Conservation (phyloP, 2,113 vertebrate genomes). For the Dendrocopos noguchii region DNA sequence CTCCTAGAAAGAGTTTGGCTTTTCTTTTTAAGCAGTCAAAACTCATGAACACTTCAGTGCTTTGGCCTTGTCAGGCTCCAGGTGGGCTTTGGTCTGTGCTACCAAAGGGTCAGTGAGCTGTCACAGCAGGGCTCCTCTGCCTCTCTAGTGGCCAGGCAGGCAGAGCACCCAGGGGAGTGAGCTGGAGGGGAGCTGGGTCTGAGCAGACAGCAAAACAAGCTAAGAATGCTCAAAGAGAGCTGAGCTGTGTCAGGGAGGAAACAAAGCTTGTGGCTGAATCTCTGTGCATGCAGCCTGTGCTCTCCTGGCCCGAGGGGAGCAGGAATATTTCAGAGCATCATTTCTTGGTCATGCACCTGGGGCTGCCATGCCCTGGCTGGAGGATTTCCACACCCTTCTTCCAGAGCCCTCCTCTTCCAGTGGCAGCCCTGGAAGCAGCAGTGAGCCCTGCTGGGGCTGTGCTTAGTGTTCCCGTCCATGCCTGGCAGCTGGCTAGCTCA, state of each 20-base stretch:
- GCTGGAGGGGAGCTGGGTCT: background rate
- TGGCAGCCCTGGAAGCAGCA: rapidly evolving
- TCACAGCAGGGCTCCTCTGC: background rate
- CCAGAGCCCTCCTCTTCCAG: rapidly evolving
- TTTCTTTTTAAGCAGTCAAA: background rate
- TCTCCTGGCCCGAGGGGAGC: background rate
- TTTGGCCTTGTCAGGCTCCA: background rate
- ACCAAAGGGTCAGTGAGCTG: background rate
- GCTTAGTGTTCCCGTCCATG: rapidly evolving
- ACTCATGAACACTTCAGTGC: background rate
- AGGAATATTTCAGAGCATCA: rapidly evolving
- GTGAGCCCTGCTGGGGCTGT: background rate
- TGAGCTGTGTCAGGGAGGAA: background rate
- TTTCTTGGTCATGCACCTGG: rapidly evolving
- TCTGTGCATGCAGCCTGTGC: background rate
- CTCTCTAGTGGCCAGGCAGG: background rate
- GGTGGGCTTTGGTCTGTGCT: background rate
- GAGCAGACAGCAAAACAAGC: background rate
- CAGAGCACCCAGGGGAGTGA: background rate
- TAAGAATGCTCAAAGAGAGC: background rate
- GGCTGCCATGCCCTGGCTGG: rapidly evolving
- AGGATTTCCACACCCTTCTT: rapidly evolving
- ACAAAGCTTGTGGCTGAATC: background rate
- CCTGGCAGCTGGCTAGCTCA: background rate
- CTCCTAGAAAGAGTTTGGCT: background rate